phyloP scores from a whole-genome alignment of 2,113 vertebrate species.

The Callorhinus ursinus region DNA sequence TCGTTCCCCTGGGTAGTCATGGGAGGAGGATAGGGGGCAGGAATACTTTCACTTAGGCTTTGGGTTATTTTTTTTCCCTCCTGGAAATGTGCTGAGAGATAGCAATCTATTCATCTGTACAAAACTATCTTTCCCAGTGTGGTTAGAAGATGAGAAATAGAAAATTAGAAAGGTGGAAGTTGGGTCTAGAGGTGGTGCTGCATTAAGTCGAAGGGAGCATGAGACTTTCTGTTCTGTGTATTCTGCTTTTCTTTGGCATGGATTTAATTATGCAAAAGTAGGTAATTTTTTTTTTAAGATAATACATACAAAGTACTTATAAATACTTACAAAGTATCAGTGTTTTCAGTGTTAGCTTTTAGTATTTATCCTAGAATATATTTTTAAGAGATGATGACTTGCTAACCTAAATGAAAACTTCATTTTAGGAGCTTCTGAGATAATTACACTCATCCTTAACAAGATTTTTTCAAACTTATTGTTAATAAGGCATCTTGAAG shows the following conservation, averaged over 20 bases:
- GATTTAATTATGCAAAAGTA: slow-evolving; percentile 12
- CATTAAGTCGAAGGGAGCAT: neutral
- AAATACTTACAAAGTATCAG: neutral
- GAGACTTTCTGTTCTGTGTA: neutral
- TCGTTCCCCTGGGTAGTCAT: neutral
- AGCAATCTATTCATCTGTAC: neutral
- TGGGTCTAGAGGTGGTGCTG: neutral
- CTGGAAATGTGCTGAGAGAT: slow-evolving; percentile 5
- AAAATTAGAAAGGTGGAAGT: neutral
- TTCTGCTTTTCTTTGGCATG: neutral
- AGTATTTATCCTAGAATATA: slow-evolving; percentile 23
- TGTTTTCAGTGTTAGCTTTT: slow-evolving; percentile 22
- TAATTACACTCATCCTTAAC: neutral
- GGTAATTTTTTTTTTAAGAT: neutral
- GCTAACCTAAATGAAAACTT: neutral
- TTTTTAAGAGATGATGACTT: slow-evolving; percentile 55
- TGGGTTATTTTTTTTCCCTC: neutral
- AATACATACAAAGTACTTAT: neutral
- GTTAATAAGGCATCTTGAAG: slow-evolving; percentile 48
- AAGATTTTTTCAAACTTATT: slow-evolving; percentile 14
- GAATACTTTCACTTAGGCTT: neutral
- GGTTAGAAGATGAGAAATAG: neutral
- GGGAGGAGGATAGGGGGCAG: neutral
- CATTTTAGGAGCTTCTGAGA: slow-evolving; percentile 15
- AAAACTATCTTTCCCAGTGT: neutral